Base-by-base conservation (phyloP, 1,140 invertebrate genomes). In the Drosophila grimshawi region DNA sequence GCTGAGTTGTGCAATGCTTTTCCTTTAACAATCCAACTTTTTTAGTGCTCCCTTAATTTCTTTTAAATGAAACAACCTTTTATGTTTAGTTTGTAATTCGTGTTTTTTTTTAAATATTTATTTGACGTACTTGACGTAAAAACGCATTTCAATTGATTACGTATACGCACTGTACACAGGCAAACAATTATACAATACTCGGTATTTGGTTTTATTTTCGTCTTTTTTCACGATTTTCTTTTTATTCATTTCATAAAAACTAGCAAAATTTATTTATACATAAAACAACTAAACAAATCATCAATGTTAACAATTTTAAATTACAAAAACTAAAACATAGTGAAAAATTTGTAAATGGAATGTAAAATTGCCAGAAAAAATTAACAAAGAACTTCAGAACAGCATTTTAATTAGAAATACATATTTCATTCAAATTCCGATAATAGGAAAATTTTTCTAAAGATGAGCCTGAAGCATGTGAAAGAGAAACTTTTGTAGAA, bases 171-270 rank as follows among this genome's bases (percentile, higher is more conserved):
- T 63, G 71, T 72, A 43, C 49, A 51, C 60, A 48, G 7, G 35
- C 64, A 82, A 83, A 80, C 62, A 80, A 83, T 75, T 65, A 83
- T 75, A 70, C 68, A 89, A 89, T 90, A 80, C 79, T 83, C 67
- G 71, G 66, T 76, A 76, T 86, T 83, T 71, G 56, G 66, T 74
- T 71, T 48, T 69, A 56, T 35, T 46, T 7, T 11, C 6, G 37
- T 60, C 33, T 56, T 59, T 46, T 49, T 6, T 37, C 11, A 6
- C 5, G 45, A 48, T 63, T 53, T 63, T 46, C 51, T 39, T 27
- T 29, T 67, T 69, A 62, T 27, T 35, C 19, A 8, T 3, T 52
- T 27, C 39, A n/a, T 37, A 86, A 66, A 63, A 75, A 70, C 67
- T 66, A 76, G 49, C 39, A 52, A 71, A 59, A 65, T 71, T 72